Conservation (phyloP, 53 echinoderm and acorn worm genomes). For the Pentamera pediparva region DNA sequence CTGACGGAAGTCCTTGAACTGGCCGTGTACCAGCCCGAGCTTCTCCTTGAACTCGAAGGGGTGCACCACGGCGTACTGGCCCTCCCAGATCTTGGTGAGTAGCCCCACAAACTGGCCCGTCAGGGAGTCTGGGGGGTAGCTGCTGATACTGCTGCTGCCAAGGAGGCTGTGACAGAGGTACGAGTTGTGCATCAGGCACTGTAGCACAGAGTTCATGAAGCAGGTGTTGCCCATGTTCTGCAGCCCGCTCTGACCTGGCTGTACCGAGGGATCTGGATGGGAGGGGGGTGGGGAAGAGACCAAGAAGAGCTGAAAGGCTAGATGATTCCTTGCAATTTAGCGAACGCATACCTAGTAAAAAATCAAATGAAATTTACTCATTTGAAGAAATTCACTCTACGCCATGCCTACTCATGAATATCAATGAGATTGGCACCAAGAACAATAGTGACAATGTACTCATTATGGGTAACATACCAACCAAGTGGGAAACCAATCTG, state of each 20-base stretch:
- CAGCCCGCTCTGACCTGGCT: constrained; percentile 79
- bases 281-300: too few species aligned
- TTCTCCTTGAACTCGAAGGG: constrained; percentile 78
- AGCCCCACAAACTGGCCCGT: constrained; percentile 57
- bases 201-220: constrained; percentile 98
- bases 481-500: too few species aligned
- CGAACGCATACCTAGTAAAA: not conserved
- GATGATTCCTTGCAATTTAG: not conserved
- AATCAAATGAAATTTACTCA: not conserved
- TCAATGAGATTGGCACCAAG: too few species aligned
- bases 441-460: too few species aligned
- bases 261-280: constrained; percentile 52
- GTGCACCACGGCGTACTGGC: constrained; percentile 69
- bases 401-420: too few species aligned
- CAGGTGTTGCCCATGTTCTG: constrained; percentile 98
- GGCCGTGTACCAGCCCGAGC: constrained; percentile 76
- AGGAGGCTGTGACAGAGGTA: constrained; percentile 59
- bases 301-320: too few species aligned
- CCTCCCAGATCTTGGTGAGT: constrained; percentile 74
- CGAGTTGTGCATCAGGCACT: constrained; percentile 88
- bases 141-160: constrained; percentile 46
- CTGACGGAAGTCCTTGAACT: constrained; percentile 92
- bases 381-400: too few species aligned
- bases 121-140: constrained; percentile 59
- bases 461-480: not conserved